Evolutionary conservation across 2,113 vertebrate species (phyloP).

Genomic region (Ploceus nigricollis): DNA sequence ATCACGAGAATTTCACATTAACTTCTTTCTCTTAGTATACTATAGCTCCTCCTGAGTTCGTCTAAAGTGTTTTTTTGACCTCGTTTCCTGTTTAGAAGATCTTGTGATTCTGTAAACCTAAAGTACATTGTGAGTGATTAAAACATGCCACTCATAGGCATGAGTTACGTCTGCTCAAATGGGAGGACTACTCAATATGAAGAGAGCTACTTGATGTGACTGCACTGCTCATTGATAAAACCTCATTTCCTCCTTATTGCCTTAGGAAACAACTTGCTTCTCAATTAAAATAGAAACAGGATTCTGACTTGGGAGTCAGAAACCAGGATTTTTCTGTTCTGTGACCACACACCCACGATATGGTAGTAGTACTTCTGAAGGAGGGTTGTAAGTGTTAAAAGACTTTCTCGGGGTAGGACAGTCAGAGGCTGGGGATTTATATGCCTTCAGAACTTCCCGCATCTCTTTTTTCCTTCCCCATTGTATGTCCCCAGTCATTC

Average conservation of each 20-base stretch:
- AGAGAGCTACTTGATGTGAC: neutral
- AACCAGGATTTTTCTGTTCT: neutral
- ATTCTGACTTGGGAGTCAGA: neutral
- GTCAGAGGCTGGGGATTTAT: neutral
- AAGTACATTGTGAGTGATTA: neutral
- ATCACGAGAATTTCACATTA: neutral
- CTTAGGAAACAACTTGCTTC: neutral
- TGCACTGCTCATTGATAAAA: neutral
- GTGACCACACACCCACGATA: neutral
- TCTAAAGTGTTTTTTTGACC: neutral
- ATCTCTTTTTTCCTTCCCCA: neutral
- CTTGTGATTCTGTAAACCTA: neutral
- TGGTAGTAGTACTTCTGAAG: neutral
- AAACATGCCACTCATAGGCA: neutral
- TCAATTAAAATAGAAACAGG: neutral
- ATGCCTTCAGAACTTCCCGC: neutral
- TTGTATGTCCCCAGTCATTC: neutral
- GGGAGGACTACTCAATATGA: neutral
- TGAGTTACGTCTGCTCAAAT: neutral
- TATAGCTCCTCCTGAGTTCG: neutral
- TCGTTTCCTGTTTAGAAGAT: neutral
- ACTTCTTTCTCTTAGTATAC: neutral
- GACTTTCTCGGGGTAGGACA: neutral
- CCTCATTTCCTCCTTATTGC: neutral
- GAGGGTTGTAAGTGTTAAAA: neutral